Evolutionary conservation across 2,888 invertebrate species (phyloP), one percentile per base, ranked within the genome.

Genomic region (Polyploca ridens): DNA sequence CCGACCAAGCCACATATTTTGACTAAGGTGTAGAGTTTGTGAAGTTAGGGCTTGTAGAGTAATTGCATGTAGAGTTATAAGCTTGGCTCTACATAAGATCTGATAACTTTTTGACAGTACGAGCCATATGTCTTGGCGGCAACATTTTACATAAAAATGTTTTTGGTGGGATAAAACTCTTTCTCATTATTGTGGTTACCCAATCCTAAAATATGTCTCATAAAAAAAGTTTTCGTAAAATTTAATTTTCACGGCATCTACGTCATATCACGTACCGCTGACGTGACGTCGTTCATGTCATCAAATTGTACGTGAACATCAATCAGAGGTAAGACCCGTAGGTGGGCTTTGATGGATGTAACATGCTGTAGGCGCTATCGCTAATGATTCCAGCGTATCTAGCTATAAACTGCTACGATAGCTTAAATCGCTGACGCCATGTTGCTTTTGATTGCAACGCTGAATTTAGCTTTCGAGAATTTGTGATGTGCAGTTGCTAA

Each of bases 271-370:
- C 19, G 3, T 10, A 54, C 19, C 3, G 19, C 19, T 54, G 54
- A 54, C 16, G 19, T 19, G 54, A 54, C 16, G 3, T 19, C 8
- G 54, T 54, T 19, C 54, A 8, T 54, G 19, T 8, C 41, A 41
- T 41, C 13, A 41, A 41, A 41, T 13, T 41, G 41, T 10, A 10
- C 8, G 19, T 19, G 54, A 54, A 54, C 54, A 54, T 54, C 19
- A 54, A 54, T 54, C 19, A 19, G n/a, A 54, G 46, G 46, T 54
- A 11, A 54, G 16, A 54, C 54, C 19, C 54, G 54, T 54, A 54
- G 19, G 54, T 54, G 19, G 54, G 16, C 8, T 54, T 54, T 54
- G 54, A 54, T 54, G 54, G 54, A 54, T 54, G 54, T 54, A 54
- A 54, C 54, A 19, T 19, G 16, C 49, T 16, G 49, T 49, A 16